Percentiles rank a stretch among this genome's conserved stretches.
phyloP scores from a whole-genome alignment of 2,113 vertebrate species.

The Ammospiza caudacuta region DNA sequence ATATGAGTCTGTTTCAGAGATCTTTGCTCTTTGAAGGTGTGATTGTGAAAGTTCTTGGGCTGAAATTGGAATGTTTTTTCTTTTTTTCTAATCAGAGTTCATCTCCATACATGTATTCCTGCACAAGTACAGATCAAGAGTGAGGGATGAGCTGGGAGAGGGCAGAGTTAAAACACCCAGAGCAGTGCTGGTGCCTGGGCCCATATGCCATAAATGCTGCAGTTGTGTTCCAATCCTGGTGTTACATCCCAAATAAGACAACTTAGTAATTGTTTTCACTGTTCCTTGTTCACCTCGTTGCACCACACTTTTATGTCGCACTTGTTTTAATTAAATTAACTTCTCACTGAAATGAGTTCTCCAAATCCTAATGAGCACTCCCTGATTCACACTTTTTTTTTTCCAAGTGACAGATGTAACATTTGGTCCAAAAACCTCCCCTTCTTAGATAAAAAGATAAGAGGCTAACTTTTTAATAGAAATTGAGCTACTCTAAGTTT shows the following conservation, averaged over 20 bases:
- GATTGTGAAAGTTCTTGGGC: not conserved
- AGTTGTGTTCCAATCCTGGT: not conserved
- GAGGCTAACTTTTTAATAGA: not conserved
- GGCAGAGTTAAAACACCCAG: not conserved
- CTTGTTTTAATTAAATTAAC: constrained; percentile 36
- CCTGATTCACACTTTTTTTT: not conserved
- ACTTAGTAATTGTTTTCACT: not conserved
- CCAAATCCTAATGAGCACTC: constrained; percentile 7
- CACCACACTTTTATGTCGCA: not conserved
- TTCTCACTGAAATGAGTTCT: constrained; percentile 3
- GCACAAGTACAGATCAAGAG: not conserved
- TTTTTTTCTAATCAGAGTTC: not conserved
- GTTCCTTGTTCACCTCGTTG: not conserved
- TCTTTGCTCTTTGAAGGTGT: not conserved
- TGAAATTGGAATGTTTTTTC: not conserved
- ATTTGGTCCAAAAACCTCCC: not conserved
- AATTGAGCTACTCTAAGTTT: not conserved
- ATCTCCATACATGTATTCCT: not conserved
- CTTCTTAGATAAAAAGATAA: not conserved
- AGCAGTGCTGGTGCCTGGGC: not conserved
- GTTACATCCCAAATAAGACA: not conserved
- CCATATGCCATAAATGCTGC: not conserved
- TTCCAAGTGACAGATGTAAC: not conserved
- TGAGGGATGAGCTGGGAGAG: not conserved
- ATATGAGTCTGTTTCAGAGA: not conserved